Conservation (phyloP, 2,888 invertebrate species). For the Drosophila pegasa region DNA sequence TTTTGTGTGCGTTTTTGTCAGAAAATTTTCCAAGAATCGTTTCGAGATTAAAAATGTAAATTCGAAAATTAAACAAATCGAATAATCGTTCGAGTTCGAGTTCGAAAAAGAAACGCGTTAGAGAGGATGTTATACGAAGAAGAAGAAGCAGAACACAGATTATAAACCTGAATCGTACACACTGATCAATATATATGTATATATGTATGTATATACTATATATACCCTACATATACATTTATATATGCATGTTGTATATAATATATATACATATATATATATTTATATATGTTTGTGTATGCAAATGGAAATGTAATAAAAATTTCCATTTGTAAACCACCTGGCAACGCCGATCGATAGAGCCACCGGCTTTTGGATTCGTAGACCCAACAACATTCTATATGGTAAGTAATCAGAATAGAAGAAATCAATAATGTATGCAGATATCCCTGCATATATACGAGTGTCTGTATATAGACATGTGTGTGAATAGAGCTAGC, state of each 20-base stretch:
- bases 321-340: constrained; percentile 19
- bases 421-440: neutral
- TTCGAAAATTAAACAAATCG: constrained; percentile 20
- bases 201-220: neutral
- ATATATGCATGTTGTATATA: neutral
- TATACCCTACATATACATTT: constrained; percentile 6
- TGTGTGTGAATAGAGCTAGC: no score
- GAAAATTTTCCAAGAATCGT: constrained; percentile 35
- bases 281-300: constrained; percentile 4
- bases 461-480: no score
- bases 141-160: constrained; percentile 1
- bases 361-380: constrained; percentile 33
- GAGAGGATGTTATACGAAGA: neutral
- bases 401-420: constrained; percentile 22
- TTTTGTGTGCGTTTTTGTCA: constrained; percentile 35
- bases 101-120: constrained; percentile 3
- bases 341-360: constrained; percentile 22
- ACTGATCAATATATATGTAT: neutral
- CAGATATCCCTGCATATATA: neutral
- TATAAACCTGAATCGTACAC: constrained; percentile 37
- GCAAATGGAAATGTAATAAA: constrained; percentile 20
- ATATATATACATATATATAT: constrained; percentile 1
- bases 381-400: constrained; percentile 16
- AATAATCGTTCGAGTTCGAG: constrained; percentile 16
- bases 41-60: constrained; percentile 44